phyloP scores from a whole-genome alignment of 2,888 invertebrate species.

The Lasioglossum villosulum region DNA sequence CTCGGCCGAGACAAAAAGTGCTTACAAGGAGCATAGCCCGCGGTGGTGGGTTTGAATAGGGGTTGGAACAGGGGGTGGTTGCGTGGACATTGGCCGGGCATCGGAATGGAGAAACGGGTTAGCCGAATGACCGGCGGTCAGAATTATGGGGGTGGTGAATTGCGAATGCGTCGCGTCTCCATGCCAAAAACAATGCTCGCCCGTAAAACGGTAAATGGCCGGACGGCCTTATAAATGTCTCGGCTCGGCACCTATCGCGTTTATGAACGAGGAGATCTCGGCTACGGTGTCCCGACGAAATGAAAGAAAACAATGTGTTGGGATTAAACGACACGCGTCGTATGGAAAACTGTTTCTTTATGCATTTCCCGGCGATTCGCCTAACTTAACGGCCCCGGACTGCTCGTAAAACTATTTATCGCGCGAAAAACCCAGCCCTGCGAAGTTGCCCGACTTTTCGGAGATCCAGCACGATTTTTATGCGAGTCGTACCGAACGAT shows the following conservation, averaged over 20 bases:
- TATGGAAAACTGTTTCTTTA: conserved; percentile 1
- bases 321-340: not conserved
- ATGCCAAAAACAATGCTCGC: conserved; percentile 62
- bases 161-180: conserved; percentile 58
- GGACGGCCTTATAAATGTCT: conserved; percentile 51
- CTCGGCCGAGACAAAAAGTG: conserved; percentile 63
- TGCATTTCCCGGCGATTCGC: not conserved
- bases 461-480: not conserved
- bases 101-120: conserved; percentile 76
- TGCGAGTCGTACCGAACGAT: no score
- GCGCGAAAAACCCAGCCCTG: not conserved
- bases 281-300: not conserved
- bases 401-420: not conserved
- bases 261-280: conserved; percentile 9
- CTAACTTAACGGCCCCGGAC: not conserved
- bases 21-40: conserved; percentile 55
- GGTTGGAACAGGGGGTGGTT: conserved; percentile 40
- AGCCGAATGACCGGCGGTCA: conserved; percentile 73
- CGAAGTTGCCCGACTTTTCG: not conserved
- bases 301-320: conserved; percentile 10
- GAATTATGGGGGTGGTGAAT: conserved; percentile 73
- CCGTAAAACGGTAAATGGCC: conserved; percentile 58
- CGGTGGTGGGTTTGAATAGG: conserved; percentile 16
- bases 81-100: conserved; percentile 67
- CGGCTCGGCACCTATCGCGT: conserved; percentile 31